Evolutionary conservation across 2,113 vertebrate species (phyloP).

Genomic region (Eulacestoma nigropectus): DNA sequence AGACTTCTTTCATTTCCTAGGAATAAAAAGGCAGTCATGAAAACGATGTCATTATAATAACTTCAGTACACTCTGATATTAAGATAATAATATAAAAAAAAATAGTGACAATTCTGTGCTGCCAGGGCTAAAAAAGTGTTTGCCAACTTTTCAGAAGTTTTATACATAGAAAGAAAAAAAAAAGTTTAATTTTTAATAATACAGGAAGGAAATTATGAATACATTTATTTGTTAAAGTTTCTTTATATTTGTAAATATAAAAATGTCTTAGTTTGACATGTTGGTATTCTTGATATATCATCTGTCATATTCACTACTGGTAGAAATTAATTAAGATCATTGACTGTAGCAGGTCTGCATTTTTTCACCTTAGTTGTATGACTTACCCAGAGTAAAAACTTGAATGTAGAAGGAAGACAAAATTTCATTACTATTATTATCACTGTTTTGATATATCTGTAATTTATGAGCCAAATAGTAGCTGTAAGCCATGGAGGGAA

Average conservation of each 20-base stretch:
- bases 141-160: background rate
- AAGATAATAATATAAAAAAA: background rate
- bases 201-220: background rate
- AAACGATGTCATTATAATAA: background rate
- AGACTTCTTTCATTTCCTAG: background rate
- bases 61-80: background rate
- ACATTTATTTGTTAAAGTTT: background rate
- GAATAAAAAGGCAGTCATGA: background rate
- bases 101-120: background rate
- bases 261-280: background rate
- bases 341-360: background rate
- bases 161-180: background rate
- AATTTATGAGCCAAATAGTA: background rate
- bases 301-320: background rate
- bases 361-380: background rate
- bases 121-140: background rate
- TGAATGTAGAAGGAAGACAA: background rate
- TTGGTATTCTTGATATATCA: background rate
- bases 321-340: background rate
- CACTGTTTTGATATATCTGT: background rate
- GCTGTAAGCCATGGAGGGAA: background rate
- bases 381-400: background rate
- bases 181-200: background rate
- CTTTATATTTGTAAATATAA: background rate
- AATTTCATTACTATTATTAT: background rate